Evolutionary conservation across 2,113 vertebrate species (phyloP).

Genomic region (Cololabis saira): DNA sequence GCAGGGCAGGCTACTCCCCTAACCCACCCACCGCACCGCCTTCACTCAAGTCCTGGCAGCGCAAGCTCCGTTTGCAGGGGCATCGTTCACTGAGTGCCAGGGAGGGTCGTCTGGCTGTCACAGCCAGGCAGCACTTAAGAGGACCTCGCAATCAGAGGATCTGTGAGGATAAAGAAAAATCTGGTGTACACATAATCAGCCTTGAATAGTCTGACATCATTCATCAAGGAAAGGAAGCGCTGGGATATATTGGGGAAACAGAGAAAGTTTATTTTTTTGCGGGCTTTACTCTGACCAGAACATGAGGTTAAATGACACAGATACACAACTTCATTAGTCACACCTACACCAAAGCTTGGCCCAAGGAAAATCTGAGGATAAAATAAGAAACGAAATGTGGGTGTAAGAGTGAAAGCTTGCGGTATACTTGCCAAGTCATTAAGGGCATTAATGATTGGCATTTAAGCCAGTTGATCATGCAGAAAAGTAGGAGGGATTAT

Average conservation of each 20-base stretch:
- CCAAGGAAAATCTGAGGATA: constrained; percentile 22
- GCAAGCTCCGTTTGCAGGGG: constrained; percentile 30
- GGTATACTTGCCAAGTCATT: constrained; percentile 65
- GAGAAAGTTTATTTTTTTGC: not conserved
- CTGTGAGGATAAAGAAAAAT: constrained; percentile 61
- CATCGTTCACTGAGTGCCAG: constrained; percentile 55
- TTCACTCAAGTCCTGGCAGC: constrained; percentile 38
- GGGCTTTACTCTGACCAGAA: constrained; percentile 3
- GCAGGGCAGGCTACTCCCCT: constrained; percentile 26
- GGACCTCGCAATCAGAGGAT: constrained; percentile 36
- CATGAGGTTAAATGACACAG: constrained; percentile 10
- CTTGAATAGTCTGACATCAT: constrained; percentile 33
- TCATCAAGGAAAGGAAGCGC: constrained; percentile 33
- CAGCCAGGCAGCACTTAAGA: constrained; percentile 43
- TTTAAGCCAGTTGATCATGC: constrained; percentile 67
- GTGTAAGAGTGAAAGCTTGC: constrained; percentile 42
- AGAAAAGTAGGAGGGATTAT: constrained; percentile 49
- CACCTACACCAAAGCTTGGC: constrained; percentile 43
- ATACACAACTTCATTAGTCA: constrained; percentile 35
- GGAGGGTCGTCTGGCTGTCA: constrained; percentile 62
- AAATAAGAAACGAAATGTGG: constrained; percentile 36
- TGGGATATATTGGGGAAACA: not conserved
- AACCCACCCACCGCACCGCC: not conserved
- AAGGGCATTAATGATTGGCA: constrained; percentile 47
- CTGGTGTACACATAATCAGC: not conserved